Conservation (phyloP, 2,888 invertebrate genomes). For the Lymantria dispar region DNA sequence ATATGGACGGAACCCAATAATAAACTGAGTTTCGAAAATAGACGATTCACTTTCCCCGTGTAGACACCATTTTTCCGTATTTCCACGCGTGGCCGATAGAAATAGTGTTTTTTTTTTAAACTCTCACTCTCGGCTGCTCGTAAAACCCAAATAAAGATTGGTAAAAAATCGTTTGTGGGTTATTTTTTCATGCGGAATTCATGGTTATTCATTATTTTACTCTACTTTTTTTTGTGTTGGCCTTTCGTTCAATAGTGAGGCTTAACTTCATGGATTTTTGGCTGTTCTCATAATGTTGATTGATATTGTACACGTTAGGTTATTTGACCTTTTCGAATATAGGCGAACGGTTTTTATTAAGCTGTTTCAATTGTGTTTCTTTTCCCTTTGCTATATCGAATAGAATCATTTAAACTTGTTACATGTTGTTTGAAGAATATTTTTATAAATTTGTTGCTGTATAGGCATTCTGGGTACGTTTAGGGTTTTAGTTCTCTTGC, state of each 20-base stretch:
- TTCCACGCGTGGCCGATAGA: slow-evolving; percentile 68
- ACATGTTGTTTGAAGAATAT: no score
- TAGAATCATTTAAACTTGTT: no score
- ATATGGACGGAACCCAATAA: slow-evolving; percentile 22
- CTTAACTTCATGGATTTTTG: slow-evolving; percentile 11
- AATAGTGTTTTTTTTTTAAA: slow-evolving; percentile 76
- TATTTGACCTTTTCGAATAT: slow-evolving; percentile 9
- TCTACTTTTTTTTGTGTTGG: slow-evolving; percentile 40
- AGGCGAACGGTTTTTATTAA: slow-evolving; percentile 7
- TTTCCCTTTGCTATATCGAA: not conserved
- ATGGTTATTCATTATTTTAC: slow-evolving; percentile 51
- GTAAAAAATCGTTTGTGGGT: slow-evolving; percentile 60
- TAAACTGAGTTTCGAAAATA: slow-evolving; percentile 68
- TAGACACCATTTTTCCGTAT: slow-evolving; percentile 59
- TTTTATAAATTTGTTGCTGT: no score
- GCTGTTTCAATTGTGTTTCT: not conserved
- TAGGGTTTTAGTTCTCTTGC: no score
- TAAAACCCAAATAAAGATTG: slow-evolving; percentile 78
- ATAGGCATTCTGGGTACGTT: no score
- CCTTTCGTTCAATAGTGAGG: slow-evolving; percentile 45
- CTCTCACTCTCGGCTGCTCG: slow-evolving; percentile 72
- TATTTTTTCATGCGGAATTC: slow-evolving; percentile 54
- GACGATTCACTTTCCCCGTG: slow-evolving; percentile 69
- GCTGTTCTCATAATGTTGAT: slow-evolving; percentile 1
- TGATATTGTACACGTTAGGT: slow-evolving; percentile 22